A percentile compares a stretch with the other conserved stretches of the same genome.
Evolutionary conservation across 92 coral and sea anemone genomes (phyloP).

Genomic region (Phymanthus crucifer): DNA sequence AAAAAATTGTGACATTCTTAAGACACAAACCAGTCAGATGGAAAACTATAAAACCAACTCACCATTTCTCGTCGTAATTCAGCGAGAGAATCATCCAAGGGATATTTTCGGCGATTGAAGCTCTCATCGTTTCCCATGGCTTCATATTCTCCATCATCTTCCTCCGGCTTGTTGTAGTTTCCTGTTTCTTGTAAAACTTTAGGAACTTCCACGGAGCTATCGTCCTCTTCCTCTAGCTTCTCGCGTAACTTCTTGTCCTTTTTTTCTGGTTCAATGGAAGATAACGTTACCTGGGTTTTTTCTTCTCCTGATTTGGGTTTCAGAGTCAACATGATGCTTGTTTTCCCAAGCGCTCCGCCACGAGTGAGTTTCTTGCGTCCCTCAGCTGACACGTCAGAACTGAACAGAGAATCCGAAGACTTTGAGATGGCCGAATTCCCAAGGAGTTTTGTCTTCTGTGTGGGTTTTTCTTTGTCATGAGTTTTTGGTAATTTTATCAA

Average conservation of each 20-base stretch:
- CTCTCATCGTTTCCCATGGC: slow-evolving; percentile 12
- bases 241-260: slow-evolving; percentile 6
- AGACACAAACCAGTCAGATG: neutral
- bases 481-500: slow-evolving; percentile 12
- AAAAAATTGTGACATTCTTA: neutral
- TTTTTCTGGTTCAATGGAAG: slow-evolving; percentile 11
- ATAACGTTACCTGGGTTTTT: neutral
- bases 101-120: slow-evolving; percentile 21
- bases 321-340: slow-evolving; percentile 9
- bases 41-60: neutral
- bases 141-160: neutral
- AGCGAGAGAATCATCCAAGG: slow-evolving; percentile 38
- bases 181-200: slow-evolving; percentile 14
- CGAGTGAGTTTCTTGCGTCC: neutral
- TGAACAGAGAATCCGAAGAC: slow-evolving; percentile 19
- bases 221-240: neutral
- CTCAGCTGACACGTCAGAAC: neutral
- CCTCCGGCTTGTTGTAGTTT: neutral
- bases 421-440: slow-evolving; percentile 45
- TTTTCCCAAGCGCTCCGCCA: slow-evolving; percentile 18
- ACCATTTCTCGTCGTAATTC: slow-evolving; percentile 49
- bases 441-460: slow-evolving; percentile 13
- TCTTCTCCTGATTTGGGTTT: slow-evolving; percentile 11
- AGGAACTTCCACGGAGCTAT: slow-evolving; percentile 6
- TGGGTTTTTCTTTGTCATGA: slow-evolving; percentile 26